Evolutionary conservation across 2,888 invertebrate genomes (phyloP).

Genomic region (Suillia variegata): DNA sequence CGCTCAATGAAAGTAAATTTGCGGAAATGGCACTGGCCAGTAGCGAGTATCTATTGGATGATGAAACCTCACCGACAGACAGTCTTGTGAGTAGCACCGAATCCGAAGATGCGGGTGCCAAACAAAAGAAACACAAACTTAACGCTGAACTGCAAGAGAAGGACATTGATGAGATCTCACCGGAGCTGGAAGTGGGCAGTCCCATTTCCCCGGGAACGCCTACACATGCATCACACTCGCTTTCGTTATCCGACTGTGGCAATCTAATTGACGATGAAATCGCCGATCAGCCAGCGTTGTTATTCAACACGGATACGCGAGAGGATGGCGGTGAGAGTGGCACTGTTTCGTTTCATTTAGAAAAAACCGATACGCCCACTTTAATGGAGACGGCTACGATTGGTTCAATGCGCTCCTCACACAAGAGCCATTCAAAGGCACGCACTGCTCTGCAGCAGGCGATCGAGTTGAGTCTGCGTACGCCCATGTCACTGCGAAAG

Average conservation of each 20-base stretch:
- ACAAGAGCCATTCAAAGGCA: slow-evolving; percentile 51
- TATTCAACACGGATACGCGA: slow-evolving; percentile 73
- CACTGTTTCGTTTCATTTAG: slow-evolving; percentile 46
- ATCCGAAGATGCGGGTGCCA: slow-evolving; percentile 53
- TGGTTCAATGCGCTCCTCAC: slow-evolving; percentile 51
- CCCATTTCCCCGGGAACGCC: slow-evolving; percentile 77
- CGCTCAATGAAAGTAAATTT: slow-evolving; percentile 65
- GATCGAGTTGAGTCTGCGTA: slow-evolving; percentile 60
- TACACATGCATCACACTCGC: slow-evolving; percentile 77
- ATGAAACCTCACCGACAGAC: slow-evolving; percentile 84
- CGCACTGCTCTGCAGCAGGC: slow-evolving; percentile 56
- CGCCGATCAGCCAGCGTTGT: slow-evolving; percentile 84
- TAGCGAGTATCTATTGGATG: slow-evolving; percentile 74
- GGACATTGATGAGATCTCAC: slow-evolving; percentile 62
- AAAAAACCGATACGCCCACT: slow-evolving; percentile 62
- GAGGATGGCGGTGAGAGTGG: slow-evolving; percentile 43
- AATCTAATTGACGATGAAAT: slow-evolving; percentile 87
- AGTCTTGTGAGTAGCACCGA: slow-evolving; percentile 68
- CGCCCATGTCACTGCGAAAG: slow-evolving; percentile 56
- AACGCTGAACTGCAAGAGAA: slow-evolving; percentile 62
- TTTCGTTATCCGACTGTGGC: slow-evolving; percentile 78
- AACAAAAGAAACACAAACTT: slow-evolving; percentile 56
- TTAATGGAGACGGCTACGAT: slow-evolving; percentile 58
- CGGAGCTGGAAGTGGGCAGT: slow-evolving; percentile 57
- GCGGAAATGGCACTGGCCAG: slow-evolving; percentile 74